These are phyloP conservation scores for Aphodius granarius DNA, from an alignment of 2,888 invertebrate species.

Conservation along the genomic window DNA sequence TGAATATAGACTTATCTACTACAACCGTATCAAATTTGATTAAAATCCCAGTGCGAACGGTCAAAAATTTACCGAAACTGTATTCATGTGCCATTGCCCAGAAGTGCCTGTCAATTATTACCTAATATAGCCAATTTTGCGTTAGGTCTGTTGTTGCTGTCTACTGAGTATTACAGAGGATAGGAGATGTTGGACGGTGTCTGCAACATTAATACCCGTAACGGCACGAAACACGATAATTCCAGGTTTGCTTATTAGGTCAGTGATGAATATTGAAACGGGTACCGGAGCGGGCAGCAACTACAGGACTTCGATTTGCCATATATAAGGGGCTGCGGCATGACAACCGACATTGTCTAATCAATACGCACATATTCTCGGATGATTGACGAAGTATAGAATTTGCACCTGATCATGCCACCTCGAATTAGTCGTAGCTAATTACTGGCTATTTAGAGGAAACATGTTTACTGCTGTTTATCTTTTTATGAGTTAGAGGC, in stretches of 20 bases:
- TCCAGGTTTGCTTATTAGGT: slow-evolving; percentile 26
- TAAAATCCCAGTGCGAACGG: no score
- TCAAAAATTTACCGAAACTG: no score
- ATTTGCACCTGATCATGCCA: slow-evolving; percentile 25
- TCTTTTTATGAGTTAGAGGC: no score
- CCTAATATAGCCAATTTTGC: no score
- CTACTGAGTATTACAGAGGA: not conserved
- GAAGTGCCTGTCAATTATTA: no score
- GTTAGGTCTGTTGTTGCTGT: not conserved
- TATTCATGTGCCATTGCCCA: no score
- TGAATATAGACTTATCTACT: no score
- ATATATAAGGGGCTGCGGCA: slow-evolving; percentile 13
- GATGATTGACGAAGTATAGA: not conserved
- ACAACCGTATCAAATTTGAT: no score
- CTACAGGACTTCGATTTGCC: slow-evolving; percentile 27
- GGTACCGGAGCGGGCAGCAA: slow-evolving; percentile 22
- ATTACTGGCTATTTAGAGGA: no score
- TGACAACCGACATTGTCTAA: slow-evolving; percentile 20
- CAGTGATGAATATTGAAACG: slow-evolving; percentile 33
- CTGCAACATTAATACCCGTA: not conserved
- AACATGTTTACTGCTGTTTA: no score
- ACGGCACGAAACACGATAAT: slow-evolving; percentile 15
- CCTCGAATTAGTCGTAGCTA: no score
- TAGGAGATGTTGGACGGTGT: not conserved
- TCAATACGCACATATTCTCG: slow-evolving; percentile 19